A percentile compares a stretch with the other conserved stretches of the same genome.
Evolutionary conservation across 2,888 invertebrate genomes (phyloP).

Genomic region (Dynastes maya): DNA sequence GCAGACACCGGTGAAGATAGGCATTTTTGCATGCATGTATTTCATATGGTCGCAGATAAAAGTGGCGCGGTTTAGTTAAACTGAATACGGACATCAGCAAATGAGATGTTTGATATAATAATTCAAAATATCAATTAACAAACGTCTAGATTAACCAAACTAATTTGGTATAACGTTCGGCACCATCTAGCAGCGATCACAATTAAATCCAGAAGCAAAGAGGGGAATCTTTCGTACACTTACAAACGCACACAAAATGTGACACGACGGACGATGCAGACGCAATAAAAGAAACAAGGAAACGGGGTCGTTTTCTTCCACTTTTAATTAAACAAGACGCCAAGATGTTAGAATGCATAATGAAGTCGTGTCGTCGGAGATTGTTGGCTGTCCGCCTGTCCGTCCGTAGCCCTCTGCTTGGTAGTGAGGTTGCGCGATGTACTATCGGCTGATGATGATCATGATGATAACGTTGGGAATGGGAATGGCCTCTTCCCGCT

Average conservation of each 20-base stretch:
- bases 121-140: too few relatives aligned
- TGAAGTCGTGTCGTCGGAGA: constrained; percentile 58
- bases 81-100: too few relatives aligned
- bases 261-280: neutral
- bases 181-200: too few relatives aligned
- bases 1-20: too few relatives aligned
- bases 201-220: constrained; percentile 59
- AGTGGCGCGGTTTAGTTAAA: too few relatives aligned
- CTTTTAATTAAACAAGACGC: constrained; percentile 59
- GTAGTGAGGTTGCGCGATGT: too few relatives aligned
- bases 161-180: too few relatives aligned
- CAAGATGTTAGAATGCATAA: constrained; percentile 60
- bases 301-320: constrained; percentile 26
- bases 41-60: too few relatives aligned
- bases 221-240: constrained; percentile 57
- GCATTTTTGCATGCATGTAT: too few relatives aligned
- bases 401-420: neutral
- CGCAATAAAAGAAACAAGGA: constrained; percentile 40
- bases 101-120: too few relatives aligned
- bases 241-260: neutral
- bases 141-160: too few relatives aligned
- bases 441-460: constrained; percentile 33
- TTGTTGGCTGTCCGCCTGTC: constrained; percentile 4
- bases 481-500: constrained; percentile 34
- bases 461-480: neutral